Evolutionary conservation across 2,797 vertebrate genomes (phyloP), one percentile per base, ranked within the genome.

Genomic region (Megalops cyprinoides): DNA sequence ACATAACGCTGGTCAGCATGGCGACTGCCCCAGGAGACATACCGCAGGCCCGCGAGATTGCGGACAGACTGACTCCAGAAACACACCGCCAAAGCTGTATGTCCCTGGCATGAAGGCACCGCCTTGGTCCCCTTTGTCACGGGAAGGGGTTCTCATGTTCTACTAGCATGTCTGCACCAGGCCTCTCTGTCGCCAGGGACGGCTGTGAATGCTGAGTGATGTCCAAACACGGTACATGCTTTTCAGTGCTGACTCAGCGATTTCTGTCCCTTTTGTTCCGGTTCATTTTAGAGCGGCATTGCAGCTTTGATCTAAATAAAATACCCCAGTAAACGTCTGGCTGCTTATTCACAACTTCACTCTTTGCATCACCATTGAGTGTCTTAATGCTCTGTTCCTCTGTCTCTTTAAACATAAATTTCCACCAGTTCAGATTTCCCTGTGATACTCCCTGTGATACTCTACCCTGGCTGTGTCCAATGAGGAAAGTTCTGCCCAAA

Each of bases 1-100:
- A 90, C 81, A 87, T 89, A 89, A 92, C 77, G 87, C 79, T 81
- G 87, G 80, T 74, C 81, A 87, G 86, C 85, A 87, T 83, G 84
- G 76, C 85, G 62, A n/a, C n/a, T 73, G 37, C 80, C 80, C 86
- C 28, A 25, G 81, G 83, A 46, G 79, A 85, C 89, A 28, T 80
- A 78, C 82, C 73, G 82, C 0, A 2, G 67, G 65, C 81, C 81
- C 37, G 69, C 71, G 2, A 31, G 62, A 77, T 46, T 46, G 44
- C 39, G 76, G 80, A 84, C 65, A 78, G 87, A 74, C 75, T n/a
- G 78, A 83, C 75, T 83, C 76, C 67, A 82, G 69, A 62, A 25
- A 53, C 25, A 78, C 79, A 75, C 77, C 84, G 67, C 65, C 60
- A 76, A 60, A 0, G 0, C 79, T 80, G 15, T 1, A 31, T 5